Percentiles rank a stretch among this genome's conserved stretches.
Conservation (phyloP, 2,113 vertebrate genomes). For the Donacobius atricapilla region DNA sequence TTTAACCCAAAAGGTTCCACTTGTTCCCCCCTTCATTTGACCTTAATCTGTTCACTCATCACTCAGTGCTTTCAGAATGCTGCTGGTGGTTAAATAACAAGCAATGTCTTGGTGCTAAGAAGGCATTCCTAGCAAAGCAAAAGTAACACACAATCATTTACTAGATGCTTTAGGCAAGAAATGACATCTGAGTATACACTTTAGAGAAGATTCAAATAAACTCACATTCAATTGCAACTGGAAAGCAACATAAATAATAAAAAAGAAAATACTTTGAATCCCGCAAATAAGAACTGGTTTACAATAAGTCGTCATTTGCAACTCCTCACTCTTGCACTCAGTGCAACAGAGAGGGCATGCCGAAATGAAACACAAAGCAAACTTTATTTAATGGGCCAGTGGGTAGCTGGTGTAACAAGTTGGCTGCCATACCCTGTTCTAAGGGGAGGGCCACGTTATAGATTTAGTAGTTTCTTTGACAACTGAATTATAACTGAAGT, state of each 20-base stretch:
- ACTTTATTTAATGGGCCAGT: background rate
- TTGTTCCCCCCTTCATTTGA: background rate
- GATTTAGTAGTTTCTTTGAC: background rate
- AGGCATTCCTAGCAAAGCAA: conserved; percentile 17
- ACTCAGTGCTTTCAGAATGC: conserved; percentile 3
- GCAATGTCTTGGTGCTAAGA: conserved; percentile 4
- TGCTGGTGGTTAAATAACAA: conserved; percentile 18
- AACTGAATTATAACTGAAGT: background rate
- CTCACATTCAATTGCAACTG: background rate
- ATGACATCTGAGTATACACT: background rate
- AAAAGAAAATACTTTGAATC: background rate
- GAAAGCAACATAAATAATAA: background rate
- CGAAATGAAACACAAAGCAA: background rate
- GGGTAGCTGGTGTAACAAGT: background rate
- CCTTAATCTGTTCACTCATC: background rate
- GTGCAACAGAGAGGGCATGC: background rate
- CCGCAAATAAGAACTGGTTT: background rate
- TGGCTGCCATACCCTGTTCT: background rate
- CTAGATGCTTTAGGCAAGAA: conserved; percentile 16
- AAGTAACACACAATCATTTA: background rate
- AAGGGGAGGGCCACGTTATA: background rate
- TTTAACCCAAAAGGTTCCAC: background rate
- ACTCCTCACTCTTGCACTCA: background rate
- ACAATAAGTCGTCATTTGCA: background rate
- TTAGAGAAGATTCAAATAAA: background rate